Base-by-base conservation (phyloP, 2,888 invertebrate genomes). In the Napeogenes inachia region DNA sequence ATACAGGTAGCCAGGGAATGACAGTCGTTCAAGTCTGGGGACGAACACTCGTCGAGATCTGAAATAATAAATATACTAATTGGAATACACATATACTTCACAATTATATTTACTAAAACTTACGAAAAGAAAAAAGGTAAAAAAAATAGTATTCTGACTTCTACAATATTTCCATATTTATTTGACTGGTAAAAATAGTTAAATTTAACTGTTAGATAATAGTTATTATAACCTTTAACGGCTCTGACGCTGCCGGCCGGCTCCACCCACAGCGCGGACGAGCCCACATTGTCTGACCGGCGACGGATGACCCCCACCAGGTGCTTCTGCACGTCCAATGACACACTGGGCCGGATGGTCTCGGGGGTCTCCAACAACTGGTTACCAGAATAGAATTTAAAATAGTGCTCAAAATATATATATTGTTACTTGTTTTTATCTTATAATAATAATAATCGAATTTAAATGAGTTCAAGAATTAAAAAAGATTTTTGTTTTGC, bases 41-140 rank as follows among this genome's bases (percentile, higher is more conserved):
- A 94, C 0, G 94, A 92, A 71, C 98, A 98, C 81, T 98, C 98
- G 77, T 98, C 96, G 70, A 97, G 82, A 84, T 98, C 97, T 94
- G 79, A 0, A 65, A 75, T 63, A 21, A 21, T 33, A 58, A 61
- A 63, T 50, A 45, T 56, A 54, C 42, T 21, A 53, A 46, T 32
- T 32, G 46, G 0, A 13, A 47, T 47, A 6, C 8, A 4, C 13
- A 2, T 21, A 47, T 8, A 1, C 6, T 13, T 47, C 3, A 6
- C 13, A 47, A 5, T 46, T 46, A 46, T n/a, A n/a, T n/a, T 46
- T 13, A 21, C 21, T 0, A 46, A 46, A 47, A 21, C 5, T 35
- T 35, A 35, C 35, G 2, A 35, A 35, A 35, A 21, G 21, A 21
- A 21, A 21, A 1, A 1, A 21, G 21, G 21, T 21, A 21, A 21